Percentiles rank a stretch among this genome's conserved stretches.
Conservation (phyloP, 2,888 invertebrate species). For the Xanthostigma xanthostigma region DNA sequence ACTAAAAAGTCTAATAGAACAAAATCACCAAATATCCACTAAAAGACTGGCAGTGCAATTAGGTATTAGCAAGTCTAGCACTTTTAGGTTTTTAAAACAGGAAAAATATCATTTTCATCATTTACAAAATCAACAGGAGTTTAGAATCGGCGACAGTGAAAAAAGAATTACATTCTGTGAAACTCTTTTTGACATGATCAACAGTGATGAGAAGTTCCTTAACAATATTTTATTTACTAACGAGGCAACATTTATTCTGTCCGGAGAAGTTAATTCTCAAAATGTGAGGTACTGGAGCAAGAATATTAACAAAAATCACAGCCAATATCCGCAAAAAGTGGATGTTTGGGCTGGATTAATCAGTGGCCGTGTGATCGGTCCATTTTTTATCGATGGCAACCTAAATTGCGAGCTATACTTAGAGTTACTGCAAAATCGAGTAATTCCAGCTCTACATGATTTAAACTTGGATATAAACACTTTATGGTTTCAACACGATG, state of each 20-base stretch:
- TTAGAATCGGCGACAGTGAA: not conserved
- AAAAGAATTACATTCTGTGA: not conserved
- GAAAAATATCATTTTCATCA: not conserved
- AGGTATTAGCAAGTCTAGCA: not conserved
- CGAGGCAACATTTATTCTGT: not conserved
- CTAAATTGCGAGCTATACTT: not conserved
- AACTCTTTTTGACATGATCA: not conserved
- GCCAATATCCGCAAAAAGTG: not conserved
- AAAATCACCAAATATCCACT: not conserved
- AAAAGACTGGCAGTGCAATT: not conserved
- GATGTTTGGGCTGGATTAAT: constrained; percentile 1
- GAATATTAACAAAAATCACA: not conserved
- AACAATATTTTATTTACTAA: not conserved
- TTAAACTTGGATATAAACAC: too few relatives aligned
- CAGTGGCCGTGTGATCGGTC: not conserved
- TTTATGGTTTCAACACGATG: too few relatives aligned
- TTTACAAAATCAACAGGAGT: not conserved
- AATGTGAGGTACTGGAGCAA: not conserved
- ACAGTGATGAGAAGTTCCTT: not conserved
- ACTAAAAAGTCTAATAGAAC: not conserved
- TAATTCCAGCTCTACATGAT: too few relatives aligned
- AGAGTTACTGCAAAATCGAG: too few relatives aligned
- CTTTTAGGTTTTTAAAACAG: not conserved
- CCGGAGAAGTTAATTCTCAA: not conserved
- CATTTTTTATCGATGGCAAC: constrained; percentile 1